These are phyloP conservation scores for Phaedon cochleariae DNA, from an alignment of 2,888 invertebrate genomes.

Conservation along the genomic window DNA sequence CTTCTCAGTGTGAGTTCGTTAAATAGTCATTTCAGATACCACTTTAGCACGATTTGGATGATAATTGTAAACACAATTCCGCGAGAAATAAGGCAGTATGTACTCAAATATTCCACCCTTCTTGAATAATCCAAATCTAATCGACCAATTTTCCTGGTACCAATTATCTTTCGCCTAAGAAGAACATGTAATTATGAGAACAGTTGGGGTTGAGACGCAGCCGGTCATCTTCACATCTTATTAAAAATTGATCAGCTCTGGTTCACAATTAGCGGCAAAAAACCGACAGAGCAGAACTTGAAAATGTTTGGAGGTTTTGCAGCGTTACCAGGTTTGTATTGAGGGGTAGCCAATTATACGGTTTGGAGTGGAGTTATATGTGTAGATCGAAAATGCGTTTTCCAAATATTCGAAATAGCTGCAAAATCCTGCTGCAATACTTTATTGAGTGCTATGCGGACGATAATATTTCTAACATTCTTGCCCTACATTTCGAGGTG, in stretches of 20 bases:
- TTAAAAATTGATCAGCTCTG: slow-evolving; percentile 59
- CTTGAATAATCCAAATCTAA: slow-evolving; percentile 49
- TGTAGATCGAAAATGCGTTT: too few relatives aligned
- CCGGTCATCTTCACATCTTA: slow-evolving; percentile 55
- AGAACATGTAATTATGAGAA: slow-evolving; percentile 57
- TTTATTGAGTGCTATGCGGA: too few relatives aligned
- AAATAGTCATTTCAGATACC: too few relatives aligned
- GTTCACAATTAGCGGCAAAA: slow-evolving; percentile 53
- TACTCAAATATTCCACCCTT: slow-evolving; percentile 38
- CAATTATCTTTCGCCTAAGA: slow-evolving; percentile 47
- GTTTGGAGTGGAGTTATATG: too few relatives aligned
- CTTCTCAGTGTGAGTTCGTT: too few relatives aligned
- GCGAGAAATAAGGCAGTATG: neutral
- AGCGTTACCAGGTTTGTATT: neutral
- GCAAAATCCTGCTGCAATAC: too few relatives aligned
- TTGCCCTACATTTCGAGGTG: too few relatives aligned
- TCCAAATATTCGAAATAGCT: too few relatives aligned
- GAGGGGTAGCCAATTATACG: too few relatives aligned
- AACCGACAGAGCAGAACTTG: slow-evolving; percentile 38
- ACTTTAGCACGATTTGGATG: too few relatives aligned
- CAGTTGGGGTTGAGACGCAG: slow-evolving; percentile 57
- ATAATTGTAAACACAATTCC: too few relatives aligned
- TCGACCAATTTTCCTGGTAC: slow-evolving; percentile 48
- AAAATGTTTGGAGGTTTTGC: slow-evolving; percentile 23
- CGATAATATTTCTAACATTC: too few relatives aligned